Evolutionary conservation across 1,140 invertebrate genomes (phyloP).

Genomic region (Protaetia brevitarsis): DNA sequence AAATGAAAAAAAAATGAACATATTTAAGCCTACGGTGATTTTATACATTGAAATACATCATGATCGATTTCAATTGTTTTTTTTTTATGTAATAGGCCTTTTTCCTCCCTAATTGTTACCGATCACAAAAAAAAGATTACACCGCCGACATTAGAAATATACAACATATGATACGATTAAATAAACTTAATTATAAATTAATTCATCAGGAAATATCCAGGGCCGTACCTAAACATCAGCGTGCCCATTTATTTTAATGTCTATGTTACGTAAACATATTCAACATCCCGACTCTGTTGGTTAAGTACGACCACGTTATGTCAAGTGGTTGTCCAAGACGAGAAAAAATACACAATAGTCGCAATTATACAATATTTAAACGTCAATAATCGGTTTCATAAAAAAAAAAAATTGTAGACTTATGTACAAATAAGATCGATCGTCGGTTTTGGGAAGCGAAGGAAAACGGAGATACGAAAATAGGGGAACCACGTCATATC

Average conservation of each 20-base stretch:
- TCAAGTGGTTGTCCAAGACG: not conserved
- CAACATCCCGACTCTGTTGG: not conserved
- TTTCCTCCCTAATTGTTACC: conserved; percentile 21
- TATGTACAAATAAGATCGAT: conserved; percentile 2
- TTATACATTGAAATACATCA: not conserved
- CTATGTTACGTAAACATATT: no score
- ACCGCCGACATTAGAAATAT: conserved; percentile 13
- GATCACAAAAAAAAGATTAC: conserved; percentile 19
- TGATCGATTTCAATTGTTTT: not conserved
- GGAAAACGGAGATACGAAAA: not conserved
- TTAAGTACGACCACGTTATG: not conserved
- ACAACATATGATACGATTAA: conserved; percentile 15
- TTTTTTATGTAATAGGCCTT: conserved; percentile 9
- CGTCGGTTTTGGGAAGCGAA: not conserved
- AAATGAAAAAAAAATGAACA: not conserved
- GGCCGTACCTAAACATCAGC: not conserved
- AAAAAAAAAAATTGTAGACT: no score
- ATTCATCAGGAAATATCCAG: not conserved
- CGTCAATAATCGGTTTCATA: not conserved
- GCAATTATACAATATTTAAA: not conserved
- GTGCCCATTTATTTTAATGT: not conserved
- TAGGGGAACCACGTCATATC: not conserved
- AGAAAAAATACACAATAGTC: no score
- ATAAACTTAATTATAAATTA: conserved; percentile 17
- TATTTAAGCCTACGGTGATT: conserved; percentile 1